Base-by-base conservation (phyloP, 2,113 vertebrate genomes). In the Myocastor coypus region DNA sequence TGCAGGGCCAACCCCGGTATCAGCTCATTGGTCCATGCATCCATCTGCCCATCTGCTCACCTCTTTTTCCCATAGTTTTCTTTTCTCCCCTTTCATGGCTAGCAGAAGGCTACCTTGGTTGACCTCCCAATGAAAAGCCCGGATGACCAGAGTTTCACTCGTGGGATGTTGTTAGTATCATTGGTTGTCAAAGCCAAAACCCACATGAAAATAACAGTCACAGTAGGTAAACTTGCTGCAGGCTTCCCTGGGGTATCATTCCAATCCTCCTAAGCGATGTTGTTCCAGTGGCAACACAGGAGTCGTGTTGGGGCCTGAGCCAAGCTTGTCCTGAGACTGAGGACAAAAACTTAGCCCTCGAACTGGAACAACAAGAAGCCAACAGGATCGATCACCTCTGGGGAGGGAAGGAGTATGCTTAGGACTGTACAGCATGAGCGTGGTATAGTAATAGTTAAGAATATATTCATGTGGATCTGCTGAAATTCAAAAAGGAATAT, bases 391-490 rank as follows among this genome's bases (percentile, higher is more conserved):
- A 7, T 63, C n/a, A n/a, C n/a, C 34, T 84, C 14, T 2, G 73
- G 7, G 11, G 8, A 50, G 1, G 12, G 6, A 85, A 24, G 6
- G 24, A 69, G 20, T 10, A 26, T 8, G 42, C 16, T 30, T 32
- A 2, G 3, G 4, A 14, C 5, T 19, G 7, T 0, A 3, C 1
- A 7, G 5, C 13, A 68, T 73, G 22, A 80, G 28, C 7, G 12
- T 26, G 32, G 26, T 50, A n/a, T n/a, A n/a, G n/a, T n/a, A n/a
- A n/a, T n/a, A n/a, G n/a, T n/a, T n/a, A 87, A 17, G 57, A 78
- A 77, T 52, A 78, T 14, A 59, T 32, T 37, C 40, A 7, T 40
- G 30, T 46, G 19, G 34, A 57, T 42, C 8, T 52, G 68, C 22
- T 24, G 2, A 17, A 42, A 42, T 84, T 96, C 30, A 57, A 75